Conservation (phyloP, 2,888 invertebrate species). For the Apodemia duryi region DNA sequence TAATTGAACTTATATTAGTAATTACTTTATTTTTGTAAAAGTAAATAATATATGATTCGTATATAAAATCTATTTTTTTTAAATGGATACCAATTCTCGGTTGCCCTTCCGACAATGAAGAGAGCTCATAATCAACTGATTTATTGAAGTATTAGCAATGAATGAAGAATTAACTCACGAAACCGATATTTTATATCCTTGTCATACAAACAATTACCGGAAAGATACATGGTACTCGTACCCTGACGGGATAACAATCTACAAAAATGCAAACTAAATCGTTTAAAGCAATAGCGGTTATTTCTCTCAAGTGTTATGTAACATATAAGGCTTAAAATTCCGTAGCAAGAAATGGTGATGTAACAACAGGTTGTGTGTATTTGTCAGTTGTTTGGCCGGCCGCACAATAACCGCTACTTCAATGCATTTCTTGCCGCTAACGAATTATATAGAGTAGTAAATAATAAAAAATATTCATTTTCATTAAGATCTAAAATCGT, state of each 20-base stretch:
- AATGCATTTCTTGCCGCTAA: constrained; percentile 52
- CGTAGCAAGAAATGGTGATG: constrained; percentile 42
- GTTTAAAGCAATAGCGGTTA: constrained; percentile 5
- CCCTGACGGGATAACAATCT: constrained; percentile 7
- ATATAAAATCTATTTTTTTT: too few species aligned
- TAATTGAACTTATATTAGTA: too few species aligned
- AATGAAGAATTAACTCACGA: neutral
- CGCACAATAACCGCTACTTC: constrained; percentile 63
- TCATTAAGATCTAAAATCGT: too few species aligned
- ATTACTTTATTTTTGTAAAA: too few species aligned
- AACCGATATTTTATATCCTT: neutral
- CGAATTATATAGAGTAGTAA: constrained; percentile 45
- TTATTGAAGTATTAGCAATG: too few species aligned
- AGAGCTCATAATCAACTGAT: too few species aligned
- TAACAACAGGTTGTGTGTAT: constrained; percentile 68
- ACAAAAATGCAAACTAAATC: constrained; percentile 16
- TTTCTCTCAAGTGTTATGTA: constrained; percentile 22
- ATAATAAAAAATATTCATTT: neutral
- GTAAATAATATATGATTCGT: too few species aligned
- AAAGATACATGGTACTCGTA: constrained; percentile 1
- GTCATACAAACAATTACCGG: constrained; percentile 2
- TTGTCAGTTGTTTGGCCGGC: constrained; percentile 58
- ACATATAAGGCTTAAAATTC: constrained; percentile 23
- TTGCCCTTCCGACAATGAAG: too few species aligned
- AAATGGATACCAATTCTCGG: too few species aligned